A percentile compares a stretch with the other conserved stretches of the same genome.
These are phyloP conservation scores for Tillus elongatus DNA, from an alignment of 2,888 invertebrate genomes.

Conservation along the genomic window DNA sequence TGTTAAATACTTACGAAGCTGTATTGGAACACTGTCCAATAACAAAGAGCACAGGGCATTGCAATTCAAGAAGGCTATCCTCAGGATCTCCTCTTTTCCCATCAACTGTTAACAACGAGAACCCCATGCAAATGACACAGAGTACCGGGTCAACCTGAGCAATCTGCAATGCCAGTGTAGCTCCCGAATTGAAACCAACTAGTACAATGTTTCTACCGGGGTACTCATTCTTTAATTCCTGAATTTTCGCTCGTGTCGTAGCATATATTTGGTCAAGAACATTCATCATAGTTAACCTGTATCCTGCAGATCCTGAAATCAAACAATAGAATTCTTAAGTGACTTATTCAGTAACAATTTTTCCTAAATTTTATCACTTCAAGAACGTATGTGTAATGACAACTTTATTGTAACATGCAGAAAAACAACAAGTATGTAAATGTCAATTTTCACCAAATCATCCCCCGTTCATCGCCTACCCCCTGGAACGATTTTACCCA, in stretches of 20 bases:
- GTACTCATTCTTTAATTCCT: constrained; percentile 58
- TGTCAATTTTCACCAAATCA: too few relatives aligned
- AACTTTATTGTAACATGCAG: too few relatives aligned
- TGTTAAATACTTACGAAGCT: constrained; percentile 46
- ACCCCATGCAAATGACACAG: constrained; percentile 69
- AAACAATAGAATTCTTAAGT: too few relatives aligned
- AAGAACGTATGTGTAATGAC: too few relatives aligned
- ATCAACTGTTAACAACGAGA: constrained; percentile 63
- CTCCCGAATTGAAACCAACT: constrained; percentile 70
- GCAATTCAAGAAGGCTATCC: constrained; percentile 62
- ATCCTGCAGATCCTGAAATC: constrained; percentile 20
- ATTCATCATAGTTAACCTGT: constrained; percentile 44
- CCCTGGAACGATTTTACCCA: too few relatives aligned
- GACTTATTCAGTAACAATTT: too few relatives aligned
- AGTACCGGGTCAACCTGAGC: constrained; percentile 62
- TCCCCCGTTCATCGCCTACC: too few relatives aligned
- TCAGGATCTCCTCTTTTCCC: constrained; percentile 66
- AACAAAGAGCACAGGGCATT: constrained; percentile 67
- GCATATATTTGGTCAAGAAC: constrained; percentile 57
- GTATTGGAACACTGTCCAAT: constrained; percentile 66
- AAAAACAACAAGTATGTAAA: too few relatives aligned
- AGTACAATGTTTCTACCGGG: constrained; percentile 63
- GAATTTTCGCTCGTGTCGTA: constrained; percentile 59
- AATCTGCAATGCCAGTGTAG: constrained; percentile 65
- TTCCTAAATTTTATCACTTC: too few relatives aligned